These are phyloP conservation scores for Andrena fulva DNA, from an alignment of 2,888 invertebrate species.

Conservation along the genomic window DNA sequence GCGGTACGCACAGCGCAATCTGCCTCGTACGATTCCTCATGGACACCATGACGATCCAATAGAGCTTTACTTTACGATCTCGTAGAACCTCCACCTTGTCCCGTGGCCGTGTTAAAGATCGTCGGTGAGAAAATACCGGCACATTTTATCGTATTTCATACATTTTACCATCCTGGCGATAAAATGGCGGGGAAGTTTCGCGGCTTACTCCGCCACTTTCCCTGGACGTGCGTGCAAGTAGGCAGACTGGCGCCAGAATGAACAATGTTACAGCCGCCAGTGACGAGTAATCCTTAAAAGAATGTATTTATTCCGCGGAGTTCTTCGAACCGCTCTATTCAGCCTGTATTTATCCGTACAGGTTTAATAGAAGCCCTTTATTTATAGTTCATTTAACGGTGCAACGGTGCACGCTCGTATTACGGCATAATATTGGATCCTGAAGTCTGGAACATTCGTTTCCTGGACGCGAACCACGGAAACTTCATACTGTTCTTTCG, in stretches of 20 bases:
- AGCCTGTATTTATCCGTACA: slow-evolving; percentile 26
- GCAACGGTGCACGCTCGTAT: slow-evolving; percentile 27
- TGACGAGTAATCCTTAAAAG: slow-evolving; percentile 46
- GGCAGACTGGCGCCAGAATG: slow-evolving; percentile 54
- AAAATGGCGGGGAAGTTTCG: slow-evolving; percentile 48
- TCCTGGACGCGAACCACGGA: not conserved
- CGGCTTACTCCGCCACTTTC: slow-evolving; percentile 42
- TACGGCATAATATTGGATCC: slow-evolving; percentile 1
- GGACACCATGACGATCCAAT: slow-evolving; percentile 73
- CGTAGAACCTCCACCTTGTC: slow-evolving; percentile 65
- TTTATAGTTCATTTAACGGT: slow-evolving; percentile 36
- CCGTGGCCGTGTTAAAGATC: slow-evolving; percentile 60
- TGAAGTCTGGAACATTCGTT: not conserved
- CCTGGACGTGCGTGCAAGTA: slow-evolving; percentile 34
- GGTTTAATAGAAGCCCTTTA: slow-evolving; percentile 45
- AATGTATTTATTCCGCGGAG: slow-evolving; percentile 35
- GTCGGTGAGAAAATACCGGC: slow-evolving; percentile 63
- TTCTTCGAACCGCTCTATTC: slow-evolving; percentile 55
- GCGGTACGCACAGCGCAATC: slow-evolving; percentile 64
- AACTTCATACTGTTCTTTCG: not conserved
- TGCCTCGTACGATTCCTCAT: slow-evolving; percentile 68
- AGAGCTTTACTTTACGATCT: slow-evolving; percentile 74
- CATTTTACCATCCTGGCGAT: slow-evolving; percentile 62
- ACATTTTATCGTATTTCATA: slow-evolving; percentile 69
- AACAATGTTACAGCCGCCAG: slow-evolving; percentile 30